Evolutionary conservation across 2,113 vertebrate genomes (phyloP).

Genomic region (Poeciliopsis turrubarensis): DNA sequence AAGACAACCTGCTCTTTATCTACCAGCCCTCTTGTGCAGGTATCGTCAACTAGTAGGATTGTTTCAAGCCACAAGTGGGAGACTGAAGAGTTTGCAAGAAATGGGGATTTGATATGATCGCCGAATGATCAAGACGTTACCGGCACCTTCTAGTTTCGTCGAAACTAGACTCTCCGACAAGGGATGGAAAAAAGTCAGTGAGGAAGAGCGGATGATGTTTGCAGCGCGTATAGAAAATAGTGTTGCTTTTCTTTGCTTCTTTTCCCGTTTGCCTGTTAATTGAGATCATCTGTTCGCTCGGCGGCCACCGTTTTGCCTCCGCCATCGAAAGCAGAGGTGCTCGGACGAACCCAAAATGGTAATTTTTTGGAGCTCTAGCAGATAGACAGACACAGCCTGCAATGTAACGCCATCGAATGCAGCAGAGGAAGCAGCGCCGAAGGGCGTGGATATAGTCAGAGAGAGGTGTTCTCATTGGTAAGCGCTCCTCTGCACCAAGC

Average conservation of each 20-base stretch:
- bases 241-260: slow-evolving; percentile 31
- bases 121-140: slow-evolving; percentile 23
- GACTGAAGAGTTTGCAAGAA: slow-evolving; percentile 23
- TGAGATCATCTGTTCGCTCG: slow-evolving; percentile 37
- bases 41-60: slow-evolving; percentile 21
- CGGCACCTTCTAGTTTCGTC: slow-evolving; percentile 28
- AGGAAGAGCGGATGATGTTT: slow-evolving; percentile 31
- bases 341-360: slow-evolving; percentile 31
- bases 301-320: slow-evolving; percentile 32
- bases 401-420: slow-evolving; percentile 32
- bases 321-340: slow-evolving; percentile 25
- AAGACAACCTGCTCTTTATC: slow-evolving; percentile 6
- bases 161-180: slow-evolving; percentile 26
- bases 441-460: slow-evolving; percentile 39
- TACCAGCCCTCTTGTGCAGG: neutral
- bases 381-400: slow-evolving; percentile 31
- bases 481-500: slow-evolving; percentile 65
- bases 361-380: slow-evolving; percentile 21
- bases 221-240: slow-evolving; percentile 26
- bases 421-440: slow-evolving; percentile 27
- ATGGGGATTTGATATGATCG: neutral
- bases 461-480: slow-evolving; percentile 57
- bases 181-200: slow-evolving; percentile 16
- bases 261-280: slow-evolving; percentile 34
- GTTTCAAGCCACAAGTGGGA: slow-evolving; percentile 27